phyloP scores from a whole-genome alignment of 2,797 vertebrate genomes.

The Otolemur crassicaudatus region DNA sequence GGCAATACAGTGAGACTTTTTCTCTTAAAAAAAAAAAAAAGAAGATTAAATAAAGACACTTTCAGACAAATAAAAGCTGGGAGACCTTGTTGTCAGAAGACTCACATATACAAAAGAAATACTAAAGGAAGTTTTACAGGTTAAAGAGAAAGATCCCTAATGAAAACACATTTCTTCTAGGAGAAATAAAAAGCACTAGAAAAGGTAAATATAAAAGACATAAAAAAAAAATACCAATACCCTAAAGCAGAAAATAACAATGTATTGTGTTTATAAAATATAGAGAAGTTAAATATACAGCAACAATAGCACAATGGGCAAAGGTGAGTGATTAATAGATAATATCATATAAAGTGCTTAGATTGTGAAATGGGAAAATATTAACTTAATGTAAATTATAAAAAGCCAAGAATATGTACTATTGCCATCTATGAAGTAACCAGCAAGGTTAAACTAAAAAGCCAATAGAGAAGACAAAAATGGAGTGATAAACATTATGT shows the following conservation, averaged over 20 bases:
- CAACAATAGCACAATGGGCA: background rate
- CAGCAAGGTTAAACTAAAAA: slow-evolving; percentile 4
- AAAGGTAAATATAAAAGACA: background rate
- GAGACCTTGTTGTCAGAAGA: background rate
- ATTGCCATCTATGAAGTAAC: background rate
- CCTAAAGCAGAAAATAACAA: background rate
- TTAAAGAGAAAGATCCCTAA: slow-evolving; percentile 14
- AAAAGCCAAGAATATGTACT: background rate
- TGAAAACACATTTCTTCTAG: background rate
- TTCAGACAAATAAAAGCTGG: too few species aligned
- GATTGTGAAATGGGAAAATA: background rate
- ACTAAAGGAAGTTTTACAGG: background rate
- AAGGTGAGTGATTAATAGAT: background rate
- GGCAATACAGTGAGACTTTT: too few species aligned
- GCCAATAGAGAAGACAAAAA: background rate
- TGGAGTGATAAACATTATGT: background rate
- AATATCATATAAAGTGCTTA: background rate
- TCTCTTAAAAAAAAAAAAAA: too few species aligned
- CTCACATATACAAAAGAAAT: background rate
- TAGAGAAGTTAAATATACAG: background rate
- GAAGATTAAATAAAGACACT: too few species aligned
- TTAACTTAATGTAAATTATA: background rate
- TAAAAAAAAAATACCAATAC: background rate
- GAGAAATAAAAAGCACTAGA: background rate
- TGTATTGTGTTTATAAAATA: background rate